phyloP scores from a whole-genome alignment of 2,797 vertebrate genomes.

The Falco peregrinus region DNA sequence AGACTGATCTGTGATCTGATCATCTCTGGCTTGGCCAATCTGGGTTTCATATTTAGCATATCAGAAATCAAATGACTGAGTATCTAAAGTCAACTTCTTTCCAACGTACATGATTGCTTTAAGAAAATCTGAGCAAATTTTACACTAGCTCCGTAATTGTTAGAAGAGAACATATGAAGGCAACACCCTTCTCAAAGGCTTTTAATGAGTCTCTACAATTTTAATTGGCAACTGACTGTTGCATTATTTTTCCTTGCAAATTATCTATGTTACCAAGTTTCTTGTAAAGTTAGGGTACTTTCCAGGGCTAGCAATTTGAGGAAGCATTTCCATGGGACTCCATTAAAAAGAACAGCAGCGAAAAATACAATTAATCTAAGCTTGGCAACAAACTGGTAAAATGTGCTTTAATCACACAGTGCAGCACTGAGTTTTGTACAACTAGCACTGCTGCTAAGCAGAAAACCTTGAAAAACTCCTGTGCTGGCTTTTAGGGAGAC shows the following conservation, averaged over 20 bases:
- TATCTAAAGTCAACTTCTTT: not conserved
- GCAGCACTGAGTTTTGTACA: not conserved
- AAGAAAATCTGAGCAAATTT: not conserved
- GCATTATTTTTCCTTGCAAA: not conserved
- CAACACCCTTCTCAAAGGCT: not conserved
- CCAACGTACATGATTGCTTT: not conserved
- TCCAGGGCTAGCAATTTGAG: not conserved
- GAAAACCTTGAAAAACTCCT: not conserved
- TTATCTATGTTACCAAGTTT: fast-evolving
- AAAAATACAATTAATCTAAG: not conserved
- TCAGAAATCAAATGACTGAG: not conserved
- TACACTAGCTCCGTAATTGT: not conserved
- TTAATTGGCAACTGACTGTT: not conserved
- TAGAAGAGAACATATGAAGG: not conserved
- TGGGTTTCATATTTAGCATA: not conserved
- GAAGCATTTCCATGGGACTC: not conserved
- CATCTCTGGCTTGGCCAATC: not conserved
- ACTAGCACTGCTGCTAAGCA: not conserved
- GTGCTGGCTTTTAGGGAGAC: not conserved
- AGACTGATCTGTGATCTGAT: not conserved
- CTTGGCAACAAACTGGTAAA: not conserved
- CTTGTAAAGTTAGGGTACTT: not conserved
- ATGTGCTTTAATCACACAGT: not conserved
- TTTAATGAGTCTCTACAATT: not conserved
- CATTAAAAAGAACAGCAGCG: not conserved